Conservation (phyloP, 2,113 vertebrate genomes). For the Oreotragus oreotragus region DNA sequence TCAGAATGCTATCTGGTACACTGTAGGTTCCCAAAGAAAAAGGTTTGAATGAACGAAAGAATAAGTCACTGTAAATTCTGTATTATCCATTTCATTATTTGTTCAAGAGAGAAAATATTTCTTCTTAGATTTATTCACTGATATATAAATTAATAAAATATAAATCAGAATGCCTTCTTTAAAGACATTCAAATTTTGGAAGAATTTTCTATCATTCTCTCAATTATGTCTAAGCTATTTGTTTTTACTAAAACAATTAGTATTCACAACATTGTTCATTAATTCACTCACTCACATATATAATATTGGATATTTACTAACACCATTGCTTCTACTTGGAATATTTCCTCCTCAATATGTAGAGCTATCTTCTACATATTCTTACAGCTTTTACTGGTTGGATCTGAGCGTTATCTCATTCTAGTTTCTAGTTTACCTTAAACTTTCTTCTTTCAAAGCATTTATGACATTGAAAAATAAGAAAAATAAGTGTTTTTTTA, state of each 20-base stretch:
- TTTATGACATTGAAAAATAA: not conserved
- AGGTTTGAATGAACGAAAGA: not conserved
- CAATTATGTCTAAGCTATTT: not conserved
- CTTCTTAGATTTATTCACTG: not conserved
- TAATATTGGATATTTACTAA: not conserved
- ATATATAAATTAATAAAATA: not conserved
- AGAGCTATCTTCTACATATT: not conserved
- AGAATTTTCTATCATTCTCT: not conserved
- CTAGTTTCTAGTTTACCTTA: not conserved
- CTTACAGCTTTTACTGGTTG: not conserved
- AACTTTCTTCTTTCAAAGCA: not conserved
- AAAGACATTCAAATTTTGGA: not conserved
- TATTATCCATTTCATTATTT: not conserved
- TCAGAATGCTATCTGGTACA: not conserved
- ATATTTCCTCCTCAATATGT: not conserved
- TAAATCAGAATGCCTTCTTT: not conserved
- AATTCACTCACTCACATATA: not conserved
- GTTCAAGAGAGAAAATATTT: not conserved
- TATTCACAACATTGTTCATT: not conserved
- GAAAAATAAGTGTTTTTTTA: not conserved
- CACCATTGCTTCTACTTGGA: not conserved
- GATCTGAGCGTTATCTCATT: not conserved
- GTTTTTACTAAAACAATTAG: not conserved
- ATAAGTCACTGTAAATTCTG: not conserved
- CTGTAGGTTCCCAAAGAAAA: not conserved